Conservation (phyloP, 2,888 invertebrate species). For the Magallana nippona region DNA sequence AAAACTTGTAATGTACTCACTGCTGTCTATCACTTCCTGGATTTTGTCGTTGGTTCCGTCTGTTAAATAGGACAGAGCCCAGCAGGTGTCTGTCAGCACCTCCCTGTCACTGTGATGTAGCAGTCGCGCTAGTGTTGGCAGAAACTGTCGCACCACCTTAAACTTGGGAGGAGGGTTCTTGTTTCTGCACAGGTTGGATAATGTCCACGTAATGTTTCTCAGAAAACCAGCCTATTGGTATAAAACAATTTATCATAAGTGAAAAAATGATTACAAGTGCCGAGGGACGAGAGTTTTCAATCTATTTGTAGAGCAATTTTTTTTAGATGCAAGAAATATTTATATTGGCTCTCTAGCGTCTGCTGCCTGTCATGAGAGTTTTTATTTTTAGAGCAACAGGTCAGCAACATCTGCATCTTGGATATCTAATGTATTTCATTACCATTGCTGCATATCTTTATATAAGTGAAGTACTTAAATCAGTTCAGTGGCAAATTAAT, state of each 20-base stretch:
- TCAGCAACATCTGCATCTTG: no score
- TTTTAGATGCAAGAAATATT: no score
- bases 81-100: conserved; percentile 92
- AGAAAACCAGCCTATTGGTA: conserved; percentile 82
- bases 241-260: neutral
- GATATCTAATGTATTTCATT: no score
- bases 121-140: conserved; percentile 89
- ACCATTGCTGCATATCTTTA: no score
- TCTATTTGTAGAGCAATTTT: no score
- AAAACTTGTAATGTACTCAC: conserved; percentile 59
- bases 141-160: conserved; percentile 86
- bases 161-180: conserved; percentile 94
- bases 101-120: conserved; percentile 87
- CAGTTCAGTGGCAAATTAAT: no score
- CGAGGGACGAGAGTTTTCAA: no score
- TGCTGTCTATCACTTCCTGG: conserved; percentile 82
- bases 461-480: no score
- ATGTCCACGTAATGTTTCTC: conserved; percentile 94
- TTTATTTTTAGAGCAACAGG: no score
- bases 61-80: conserved; percentile 96
- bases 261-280: no score
- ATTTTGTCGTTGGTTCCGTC: conserved; percentile 96
- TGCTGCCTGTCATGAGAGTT: no score
- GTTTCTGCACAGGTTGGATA: conserved; percentile 96
- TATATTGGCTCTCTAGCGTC: no score